Evolutionary conservation across 2,888 invertebrate genomes (phyloP), one percentile per base, ranked within the genome.

Genomic region (Pogonocherus hispidulus): DNA sequence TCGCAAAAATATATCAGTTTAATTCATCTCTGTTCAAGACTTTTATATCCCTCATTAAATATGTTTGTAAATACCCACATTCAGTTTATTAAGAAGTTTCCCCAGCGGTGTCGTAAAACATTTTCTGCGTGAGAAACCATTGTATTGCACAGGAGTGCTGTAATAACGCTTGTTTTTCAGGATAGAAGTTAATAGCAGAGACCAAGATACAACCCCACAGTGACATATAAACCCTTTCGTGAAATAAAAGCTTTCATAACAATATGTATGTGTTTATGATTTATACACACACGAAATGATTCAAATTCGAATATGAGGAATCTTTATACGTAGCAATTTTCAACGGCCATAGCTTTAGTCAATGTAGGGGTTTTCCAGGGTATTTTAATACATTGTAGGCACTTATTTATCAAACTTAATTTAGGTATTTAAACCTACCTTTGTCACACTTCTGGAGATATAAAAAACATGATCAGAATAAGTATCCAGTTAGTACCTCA

Each of bases 121-220:
- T 35, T 8, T 55, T 35, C 19, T 41, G 56, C 41, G 56, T 56
- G 35, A 56, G 56, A 44, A 44, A 41, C 37, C 56, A 23, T 56
- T 44, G 41, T 56, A 22, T 32, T 44, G 41, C 56, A 44, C 56
- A 19, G 44, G 44, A 56, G 56, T 56, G 56, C 16, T 41, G 56
- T 56, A 56, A 56, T 56, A 44, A 56, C 35, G 44, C 41, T 20
- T 56, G 56, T 56, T 56, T 56, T 56, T 56, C 41, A 41, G 44
- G 41, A 56, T 8, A 41, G 22, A 19, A 41, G 20, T 19, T 56
- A 56, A 56, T 56, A 56, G 19, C 41, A 41, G 20, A 56, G 55
- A 41, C 37, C 55, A 41, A n/a, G 20, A 20, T 52, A 56, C 56
- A 56, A 44, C 56, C 56, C 56, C 56, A 22, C 41, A n/a, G 56